These are phyloP conservation scores for Magallana angulata DNA, from an alignment of 1,140 invertebrate species.

Conservation along the genomic window DNA sequence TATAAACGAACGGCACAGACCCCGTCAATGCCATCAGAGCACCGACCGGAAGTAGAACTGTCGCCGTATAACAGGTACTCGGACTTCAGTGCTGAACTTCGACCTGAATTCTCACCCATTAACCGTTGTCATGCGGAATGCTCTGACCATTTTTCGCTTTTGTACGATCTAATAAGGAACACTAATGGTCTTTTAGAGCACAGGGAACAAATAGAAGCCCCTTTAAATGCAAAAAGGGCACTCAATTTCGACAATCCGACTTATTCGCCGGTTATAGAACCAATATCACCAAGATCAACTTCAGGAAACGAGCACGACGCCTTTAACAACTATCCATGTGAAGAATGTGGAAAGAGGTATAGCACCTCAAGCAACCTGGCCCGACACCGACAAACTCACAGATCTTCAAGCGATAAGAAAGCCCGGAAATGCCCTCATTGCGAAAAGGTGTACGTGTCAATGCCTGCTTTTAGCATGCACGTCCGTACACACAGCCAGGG, in stretches of 20 bases:
- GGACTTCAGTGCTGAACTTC: conserved; percentile 19
- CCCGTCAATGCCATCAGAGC: neutral
- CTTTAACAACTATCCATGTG: conserved; percentile 66
- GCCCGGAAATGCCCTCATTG: conserved; percentile 90
- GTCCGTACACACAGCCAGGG: conserved; percentile 95
- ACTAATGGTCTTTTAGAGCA: conserved; percentile 53
- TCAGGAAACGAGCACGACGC: neutral
- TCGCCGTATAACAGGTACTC: conserved; percentile 24
- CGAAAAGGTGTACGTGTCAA: conserved; percentile 95
- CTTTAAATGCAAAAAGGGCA: conserved; percentile 35
- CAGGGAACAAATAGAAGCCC: conserved; percentile 56
- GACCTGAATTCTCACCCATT: conserved; percentile 16
- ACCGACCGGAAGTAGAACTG: conserved; percentile 3
- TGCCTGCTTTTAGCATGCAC: conserved; percentile 99
- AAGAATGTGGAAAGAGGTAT: conserved; percentile 78
- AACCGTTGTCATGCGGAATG: conserved; percentile 42
- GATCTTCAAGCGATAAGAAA: conserved; percentile 77
- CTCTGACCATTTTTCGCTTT: conserved; percentile 58
- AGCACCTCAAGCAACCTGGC: conserved; percentile 79
- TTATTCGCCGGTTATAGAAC: conserved; percentile 43
- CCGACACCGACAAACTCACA: conserved; percentile 78
- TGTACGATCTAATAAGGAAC: conserved; percentile 69
- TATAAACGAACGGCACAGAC: neutral
- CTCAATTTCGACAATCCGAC: conserved; percentile 44
- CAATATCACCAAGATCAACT: conserved; percentile 42